A percentile compares a stretch with the other conserved stretches of the same genome.
Evolutionary conservation across 1,140 invertebrate species (phyloP).

Genomic region (Asobara japonica): DNA sequence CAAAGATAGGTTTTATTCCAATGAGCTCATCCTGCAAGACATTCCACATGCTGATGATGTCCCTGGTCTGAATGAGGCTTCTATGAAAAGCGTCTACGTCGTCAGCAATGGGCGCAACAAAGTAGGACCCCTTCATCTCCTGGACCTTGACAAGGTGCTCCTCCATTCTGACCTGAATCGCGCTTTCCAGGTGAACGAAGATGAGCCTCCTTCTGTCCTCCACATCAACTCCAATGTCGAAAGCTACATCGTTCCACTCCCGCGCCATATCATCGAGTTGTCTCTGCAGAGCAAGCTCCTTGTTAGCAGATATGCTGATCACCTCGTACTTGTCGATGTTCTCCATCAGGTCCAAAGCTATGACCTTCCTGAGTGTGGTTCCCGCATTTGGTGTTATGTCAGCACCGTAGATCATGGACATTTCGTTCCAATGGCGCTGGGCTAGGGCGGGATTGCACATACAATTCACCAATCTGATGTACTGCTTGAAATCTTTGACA

Average conservation of each 20-base stretch:
- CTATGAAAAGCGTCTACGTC: conserved; percentile 70
- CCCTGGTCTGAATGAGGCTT: conserved; percentile 67
- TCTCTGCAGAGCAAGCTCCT: conserved; percentile 72
- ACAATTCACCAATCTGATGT: conserved; percentile 72
- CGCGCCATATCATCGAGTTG: conserved; percentile 72
- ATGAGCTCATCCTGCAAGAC: conserved; percentile 59
- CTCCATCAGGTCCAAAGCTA: conserved; percentile 71
- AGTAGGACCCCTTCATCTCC: conserved; percentile 76
- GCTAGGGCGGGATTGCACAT: conserved; percentile 76
- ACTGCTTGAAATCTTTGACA: conserved; percentile 71
- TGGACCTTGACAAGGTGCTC: conserved; percentile 74
- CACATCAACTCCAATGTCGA: conserved; percentile 59
- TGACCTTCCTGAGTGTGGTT: conserved; percentile 71
- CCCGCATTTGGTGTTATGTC: conserved; percentile 75
- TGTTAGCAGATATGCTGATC: conserved; percentile 76
- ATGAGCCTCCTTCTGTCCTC: conserved; percentile 56
- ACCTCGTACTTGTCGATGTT: conserved; percentile 72
- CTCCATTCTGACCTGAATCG: conserved; percentile 73
- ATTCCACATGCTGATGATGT: conserved; percentile 72
- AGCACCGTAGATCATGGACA: conserved; percentile 73
- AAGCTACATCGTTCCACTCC: conserved; percentile 72
- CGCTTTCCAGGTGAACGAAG: conserved; percentile 67
- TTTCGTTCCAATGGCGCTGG: conserved; percentile 77
- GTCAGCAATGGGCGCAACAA: conserved; percentile 72
- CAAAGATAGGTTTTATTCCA: conserved; percentile 22